Conservation (phyloP, 2,888 invertebrate species). For the Eupithecia abbreviata region DNA sequence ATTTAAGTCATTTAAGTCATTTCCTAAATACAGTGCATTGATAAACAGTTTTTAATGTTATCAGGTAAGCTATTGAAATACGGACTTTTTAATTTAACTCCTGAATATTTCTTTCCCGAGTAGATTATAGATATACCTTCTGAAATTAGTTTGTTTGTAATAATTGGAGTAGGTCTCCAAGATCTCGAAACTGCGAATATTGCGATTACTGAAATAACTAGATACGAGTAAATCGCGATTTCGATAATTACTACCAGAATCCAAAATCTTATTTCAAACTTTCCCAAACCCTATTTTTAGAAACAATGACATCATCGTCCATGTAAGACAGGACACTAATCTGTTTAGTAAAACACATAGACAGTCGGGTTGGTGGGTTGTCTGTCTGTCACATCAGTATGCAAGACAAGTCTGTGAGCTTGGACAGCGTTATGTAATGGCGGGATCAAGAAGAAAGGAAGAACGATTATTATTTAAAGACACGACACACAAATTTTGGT, state of each 20-base stretch:
- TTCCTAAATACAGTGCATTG: no score
- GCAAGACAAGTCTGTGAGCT: background rate
- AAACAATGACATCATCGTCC: constrained; percentile 3
- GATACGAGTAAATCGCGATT: background rate
- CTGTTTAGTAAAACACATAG: constrained; percentile 5
- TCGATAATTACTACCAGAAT: background rate
- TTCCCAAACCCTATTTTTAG: background rate
- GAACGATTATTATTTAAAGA: no score
- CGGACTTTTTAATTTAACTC: no score
- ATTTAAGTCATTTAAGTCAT: no score
- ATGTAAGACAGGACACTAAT: constrained; percentile 5
- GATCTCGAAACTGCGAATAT: no score
- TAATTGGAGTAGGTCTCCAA: no score
- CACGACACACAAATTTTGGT: no score
- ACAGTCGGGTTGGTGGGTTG: background rate
- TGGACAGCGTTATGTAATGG: constrained; percentile 2
- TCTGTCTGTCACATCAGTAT: background rate
- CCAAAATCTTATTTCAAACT: background rate
- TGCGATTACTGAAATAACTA: background rate
- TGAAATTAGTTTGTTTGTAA: background rate
- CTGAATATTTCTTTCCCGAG: no score
- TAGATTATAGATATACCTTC: background rate
- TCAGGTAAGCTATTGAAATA: no score
- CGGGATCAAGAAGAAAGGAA: no score
- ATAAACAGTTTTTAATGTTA: no score